Evolutionary conservation across 2,888 invertebrate species (phyloP).

Genomic region (Idaea aversata): DNA sequence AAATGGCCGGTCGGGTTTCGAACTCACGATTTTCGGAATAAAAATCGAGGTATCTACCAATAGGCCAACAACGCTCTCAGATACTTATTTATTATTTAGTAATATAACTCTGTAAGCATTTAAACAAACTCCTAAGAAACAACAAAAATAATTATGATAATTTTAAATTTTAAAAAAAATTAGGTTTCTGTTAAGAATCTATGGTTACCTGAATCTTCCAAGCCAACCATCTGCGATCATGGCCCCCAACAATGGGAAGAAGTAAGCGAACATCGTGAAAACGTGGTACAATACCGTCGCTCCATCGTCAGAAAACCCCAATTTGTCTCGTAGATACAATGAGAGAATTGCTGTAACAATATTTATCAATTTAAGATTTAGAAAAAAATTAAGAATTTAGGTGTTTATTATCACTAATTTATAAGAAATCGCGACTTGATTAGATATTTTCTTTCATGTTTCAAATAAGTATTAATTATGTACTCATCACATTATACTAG

Average conservation of each 20-base stretch:
- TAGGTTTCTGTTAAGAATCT: too few species aligned
- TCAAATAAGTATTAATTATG: too few species aligned
- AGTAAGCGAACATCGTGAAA: constrained; percentile 94
- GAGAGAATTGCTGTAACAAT: constrained; percentile 91
- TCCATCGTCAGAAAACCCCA: constrained; percentile 85
- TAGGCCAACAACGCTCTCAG: too few species aligned
- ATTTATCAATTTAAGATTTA: neutral
- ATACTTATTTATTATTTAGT: neutral
- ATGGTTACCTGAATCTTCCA: constrained; percentile 92
- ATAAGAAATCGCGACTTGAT: too few species aligned
- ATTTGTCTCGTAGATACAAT: constrained; percentile 90
- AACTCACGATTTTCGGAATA: too few species aligned
- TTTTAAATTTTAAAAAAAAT: too few species aligned
- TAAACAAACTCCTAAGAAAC: constrained; percentile 5
- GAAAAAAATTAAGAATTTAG: neutral
- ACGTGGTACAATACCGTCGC: constrained; percentile 94
- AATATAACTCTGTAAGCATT: too few species aligned
- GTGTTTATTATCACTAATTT: too few species aligned
- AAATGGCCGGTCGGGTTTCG: too few species aligned
- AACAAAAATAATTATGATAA: neutral
- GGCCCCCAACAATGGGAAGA: constrained; percentile 94
- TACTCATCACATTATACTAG: too few species aligned
- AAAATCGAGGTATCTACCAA: too few species aligned
- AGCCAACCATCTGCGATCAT: constrained; percentile 95
- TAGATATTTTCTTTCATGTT: too few species aligned